Base-by-base conservation (phyloP, 2,113 vertebrate species). In the Petaurus breviceps region DNA sequence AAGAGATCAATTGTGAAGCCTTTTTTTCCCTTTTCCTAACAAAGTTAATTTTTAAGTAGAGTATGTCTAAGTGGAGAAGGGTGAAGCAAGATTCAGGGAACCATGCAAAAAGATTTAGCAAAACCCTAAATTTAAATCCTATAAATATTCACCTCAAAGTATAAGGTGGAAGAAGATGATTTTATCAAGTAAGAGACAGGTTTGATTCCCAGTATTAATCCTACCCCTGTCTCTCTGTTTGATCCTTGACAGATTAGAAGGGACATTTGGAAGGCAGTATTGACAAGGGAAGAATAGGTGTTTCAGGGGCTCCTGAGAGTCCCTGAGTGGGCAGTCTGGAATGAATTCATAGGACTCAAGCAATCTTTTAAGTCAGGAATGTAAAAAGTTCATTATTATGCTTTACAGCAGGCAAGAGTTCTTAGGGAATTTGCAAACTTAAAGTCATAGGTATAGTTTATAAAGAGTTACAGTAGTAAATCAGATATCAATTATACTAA, bases 1-100 rank as follows among this genome's bases (percentile, higher is more conserved):
- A 94, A 97, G 96, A 97, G 95, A 94, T 93, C 97, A 93, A 96
- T 97, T 96, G 93, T 89, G 91, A 97, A 94, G 93, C 96, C 53
- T 90, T 51, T 91, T 55, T 12, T 89, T 43, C 26, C 37, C 19
- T 61, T 61, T 84, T 57, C 89, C 91, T 46, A 89, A 31, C 49
- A 55, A 92, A 91, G 50, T 97, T 91, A 95, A 95, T 3, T 95
- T 97, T 97, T 92, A 53, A 95, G 46, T 94, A 94, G 47, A 90
- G 26, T 54, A 23, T 25, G 10, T 91, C 54, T 46, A 23, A 25
- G 49, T 95, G 22, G 46, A 92, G 46, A 57, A 52, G 89, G 47
- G 43, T 52, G 92, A 57, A 98, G 53, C 84, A 89, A 51, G 37
- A 96, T 95, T 94, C 0, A 2, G 51, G 37, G 31, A 51, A 94